A percentile compares a stretch with the other conserved stretches of the same genome.
These are phyloP conservation scores for Macropodus opercularis DNA, from an alignment of 2,797 vertebrate genomes.

Conservation along the genomic window DNA sequence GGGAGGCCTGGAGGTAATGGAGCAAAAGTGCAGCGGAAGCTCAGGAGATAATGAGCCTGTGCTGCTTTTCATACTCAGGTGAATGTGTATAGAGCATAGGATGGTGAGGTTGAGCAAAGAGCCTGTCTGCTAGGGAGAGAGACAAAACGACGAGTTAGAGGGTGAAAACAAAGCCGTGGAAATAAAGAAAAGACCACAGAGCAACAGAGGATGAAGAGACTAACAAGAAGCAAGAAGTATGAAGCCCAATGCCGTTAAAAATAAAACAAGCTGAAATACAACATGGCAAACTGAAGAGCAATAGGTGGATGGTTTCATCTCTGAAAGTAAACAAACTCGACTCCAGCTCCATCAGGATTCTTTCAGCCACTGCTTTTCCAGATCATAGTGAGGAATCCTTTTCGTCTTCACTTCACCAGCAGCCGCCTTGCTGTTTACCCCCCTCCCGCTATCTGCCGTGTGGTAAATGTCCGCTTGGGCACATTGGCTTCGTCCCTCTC, in stretches of 20 bases:
- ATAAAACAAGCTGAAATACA: background rate
- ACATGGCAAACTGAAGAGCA: background rate
- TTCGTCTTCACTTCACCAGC: too few relatives aligned
- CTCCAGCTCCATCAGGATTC: too few relatives aligned
- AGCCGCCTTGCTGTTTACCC: conserved; percentile 31
- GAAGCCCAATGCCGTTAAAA: background rate
- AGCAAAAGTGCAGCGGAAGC: conserved; percentile 37
- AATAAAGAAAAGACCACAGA: background rate
- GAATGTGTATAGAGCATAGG: conserved; percentile 14
- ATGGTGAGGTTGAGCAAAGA: background rate
- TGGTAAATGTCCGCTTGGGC: conserved; percentile 59
- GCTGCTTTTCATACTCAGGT: conserved; percentile 37
- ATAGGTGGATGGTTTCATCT: background rate
- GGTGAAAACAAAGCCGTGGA: background rate
- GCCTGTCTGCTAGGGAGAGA: conserved; percentile 3
- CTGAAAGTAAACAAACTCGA: too few relatives aligned
- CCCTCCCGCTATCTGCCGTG: conserved; percentile 45
- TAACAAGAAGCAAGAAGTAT: background rate
- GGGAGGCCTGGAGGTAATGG: conserved; percentile 45
- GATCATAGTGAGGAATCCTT: too few relatives aligned
- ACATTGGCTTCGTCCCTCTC: conserved; percentile 39
- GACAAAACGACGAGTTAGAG: conserved; percentile 2
- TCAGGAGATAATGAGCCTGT: conserved; percentile 35
- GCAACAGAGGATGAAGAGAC: background rate
- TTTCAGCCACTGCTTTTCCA: too few relatives aligned